Base-by-base conservation (phyloP, 1,140 invertebrate genomes). In the Pseudomyrmex sp. region DNA sequence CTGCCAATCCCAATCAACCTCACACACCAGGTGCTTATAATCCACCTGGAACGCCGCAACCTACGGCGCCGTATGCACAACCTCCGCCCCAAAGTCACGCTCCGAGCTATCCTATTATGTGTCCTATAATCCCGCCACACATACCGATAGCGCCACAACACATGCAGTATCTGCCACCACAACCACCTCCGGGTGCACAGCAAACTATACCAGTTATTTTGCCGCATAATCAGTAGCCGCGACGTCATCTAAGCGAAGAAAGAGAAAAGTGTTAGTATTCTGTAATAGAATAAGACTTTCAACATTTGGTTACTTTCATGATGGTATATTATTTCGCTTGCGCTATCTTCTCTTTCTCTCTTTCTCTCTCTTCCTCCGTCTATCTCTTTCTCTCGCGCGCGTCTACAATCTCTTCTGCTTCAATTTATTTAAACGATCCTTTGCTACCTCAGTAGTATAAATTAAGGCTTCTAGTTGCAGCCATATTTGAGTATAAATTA, bases 11-110 rank as follows among this genome's bases (percentile, higher is more conserved):
- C 44, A 95, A 96, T 92, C 95, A 93, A 74, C 94, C 92, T 8
- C 95, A 95, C 84, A 96, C 96, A 82, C 95, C 95, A 88, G 95
- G 95, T 15, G 95, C 94, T 84, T 95, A 95, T 89, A 95, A 95
- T 91, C 94, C 95, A 89, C 94, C 95, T 86, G 94, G 96, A 89
- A 94, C 96, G 90, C 94, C 94, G 48, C 95, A 95, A 85, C 94
- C 94, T 13, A 93, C 95, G 35, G 35, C 35, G 35, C 35, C 5
- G 2, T 95, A 95, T 83, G 93, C 94, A 12, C 94, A 95, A 66
- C 95, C 95, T 66, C 95, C 95, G 61, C 95, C 94, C 1, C 95
- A 95, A 80, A 92, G 94, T 50, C 94, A 95, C 82, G 94, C 93
- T 46, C 94, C 95, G 70, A 93, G 92, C 66, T 96, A 95, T 89